Conservation (phyloP, 2,113 vertebrate genomes). For the Furnarius figulus region DNA sequence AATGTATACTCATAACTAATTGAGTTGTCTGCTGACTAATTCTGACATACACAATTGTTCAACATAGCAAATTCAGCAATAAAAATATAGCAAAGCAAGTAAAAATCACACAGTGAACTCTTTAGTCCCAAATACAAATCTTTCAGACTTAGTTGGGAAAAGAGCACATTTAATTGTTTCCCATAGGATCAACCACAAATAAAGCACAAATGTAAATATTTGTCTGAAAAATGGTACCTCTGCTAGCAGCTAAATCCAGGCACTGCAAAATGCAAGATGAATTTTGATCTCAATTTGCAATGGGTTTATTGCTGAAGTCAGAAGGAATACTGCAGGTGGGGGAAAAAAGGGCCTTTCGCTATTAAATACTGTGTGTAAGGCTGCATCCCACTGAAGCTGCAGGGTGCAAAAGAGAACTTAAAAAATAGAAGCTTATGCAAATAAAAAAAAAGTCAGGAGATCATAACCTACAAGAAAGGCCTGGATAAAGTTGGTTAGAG, state of each 20-base stretch:
- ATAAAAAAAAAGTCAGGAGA: background rate
- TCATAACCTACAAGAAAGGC: background rate
- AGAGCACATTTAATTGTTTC: conserved; percentile 15
- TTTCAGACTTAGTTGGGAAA: conserved; percentile 27
- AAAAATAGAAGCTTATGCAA: background rate
- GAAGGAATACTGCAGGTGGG: background rate
- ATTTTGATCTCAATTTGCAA: background rate
- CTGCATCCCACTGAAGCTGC: background rate
- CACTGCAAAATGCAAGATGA: background rate
- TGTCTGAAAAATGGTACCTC: conserved; percentile 43
- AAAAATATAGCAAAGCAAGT: conserved; percentile 24
- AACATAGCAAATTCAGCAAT: conserved; percentile 21
- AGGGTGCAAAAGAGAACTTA: background rate
- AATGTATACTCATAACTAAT: conserved; percentile 33
- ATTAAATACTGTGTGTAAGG: background rate
- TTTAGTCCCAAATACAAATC: background rate
- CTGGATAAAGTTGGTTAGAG: background rate
- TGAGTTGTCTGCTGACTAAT: conserved; percentile 13
- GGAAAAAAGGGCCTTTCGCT: background rate
- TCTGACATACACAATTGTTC: conserved; percentile 19
- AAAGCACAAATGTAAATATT: conserved; percentile 37
- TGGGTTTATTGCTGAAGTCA: background rate
- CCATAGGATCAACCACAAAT: background rate
- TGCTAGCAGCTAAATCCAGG: conserved; percentile 15
- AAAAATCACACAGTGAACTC: conserved; percentile 4